Base-by-base conservation (phyloP, 92 coral and sea anemone species). In the Meandrina meandrites region DNA sequence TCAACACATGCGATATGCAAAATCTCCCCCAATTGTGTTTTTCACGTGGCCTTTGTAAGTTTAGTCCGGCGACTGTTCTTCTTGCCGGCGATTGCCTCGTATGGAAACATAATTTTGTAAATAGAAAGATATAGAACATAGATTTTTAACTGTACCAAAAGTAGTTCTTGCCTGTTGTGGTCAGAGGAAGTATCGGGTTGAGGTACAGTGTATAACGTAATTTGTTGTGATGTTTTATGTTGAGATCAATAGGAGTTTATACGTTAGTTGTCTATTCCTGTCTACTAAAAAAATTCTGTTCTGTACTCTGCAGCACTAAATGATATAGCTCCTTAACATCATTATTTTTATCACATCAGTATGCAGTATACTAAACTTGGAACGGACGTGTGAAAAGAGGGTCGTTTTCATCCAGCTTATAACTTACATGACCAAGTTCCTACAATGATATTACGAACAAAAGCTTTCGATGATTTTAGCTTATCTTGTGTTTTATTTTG, bases 21-120 rank as follows among this genome's bases (percentile, higher is more conserved):
- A 85, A 76, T 66, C 82, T 85, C 88, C 66, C 34, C 30, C 77
- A 76, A 76, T 77, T 62, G 82, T 28, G 73, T 62, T 57, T 42
- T 85, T 85, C 88, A 85, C 88, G 82, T 85, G 88, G 88, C 82
- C 53, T 60, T 85, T 85, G 88, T 64, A 50, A 62, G 88, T 19
- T 64, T 72, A 78, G 67, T 32, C 66, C 40, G 62, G 66, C 67
- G 31, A 62, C 64, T 74, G 80, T 57, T 58, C 80, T 57, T 74
- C 42, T 37, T 56, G 69, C 58, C 80, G 80, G 80, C 31, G 72
- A 74, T 75, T 75, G 71, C 56, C 22, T 32, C 22, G 76, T 17
- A 54, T 13, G 37, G 50, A 8, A 19, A 62, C 47, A 31, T 27
- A 84, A 73, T 5, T 17, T 18, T 57, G 56, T 32, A 19, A 54